These are phyloP conservation scores for Sympetrum striolatum DNA, from an alignment of 2,888 invertebrate genomes.

Conservation along the genomic window DNA sequence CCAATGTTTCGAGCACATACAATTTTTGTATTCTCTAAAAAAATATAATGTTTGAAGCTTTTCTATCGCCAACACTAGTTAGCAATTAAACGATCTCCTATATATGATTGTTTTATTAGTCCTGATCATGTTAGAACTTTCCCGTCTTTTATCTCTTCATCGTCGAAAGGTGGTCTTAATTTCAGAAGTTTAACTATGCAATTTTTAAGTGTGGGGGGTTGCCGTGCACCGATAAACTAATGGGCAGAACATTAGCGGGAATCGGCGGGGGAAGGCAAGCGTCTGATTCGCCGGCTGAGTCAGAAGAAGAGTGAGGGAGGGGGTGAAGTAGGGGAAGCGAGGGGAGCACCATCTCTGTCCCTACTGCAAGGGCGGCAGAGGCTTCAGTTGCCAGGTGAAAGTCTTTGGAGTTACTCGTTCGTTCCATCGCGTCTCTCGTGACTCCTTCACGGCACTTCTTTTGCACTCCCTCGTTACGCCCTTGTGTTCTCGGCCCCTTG, in stretches of 20 bases:
- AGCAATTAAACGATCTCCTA: too few relatives aligned
- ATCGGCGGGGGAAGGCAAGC: background rate
- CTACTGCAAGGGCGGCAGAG: constrained; percentile 6
- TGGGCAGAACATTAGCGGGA: background rate
- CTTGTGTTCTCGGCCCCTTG: constrained; percentile 11
- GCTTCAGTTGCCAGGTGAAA: constrained; percentile 15
- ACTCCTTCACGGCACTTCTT: background rate
- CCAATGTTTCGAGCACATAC: too few relatives aligned
- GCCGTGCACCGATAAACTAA: background rate
- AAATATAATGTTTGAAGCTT: too few relatives aligned
- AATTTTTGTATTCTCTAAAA: too few relatives aligned
- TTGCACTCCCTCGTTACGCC: background rate
- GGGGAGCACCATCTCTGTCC: background rate
- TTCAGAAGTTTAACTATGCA: too few relatives aligned
- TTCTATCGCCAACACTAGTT: too few relatives aligned
- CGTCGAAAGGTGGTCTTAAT: too few relatives aligned
- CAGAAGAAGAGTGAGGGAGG: background rate
- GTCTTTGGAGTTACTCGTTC: background rate
- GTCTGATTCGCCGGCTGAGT: constrained; percentile 37
- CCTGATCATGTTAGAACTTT: too few relatives aligned
- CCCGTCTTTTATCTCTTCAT: too few relatives aligned
- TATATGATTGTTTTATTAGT: too few relatives aligned
- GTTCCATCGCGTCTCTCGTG: background rate
- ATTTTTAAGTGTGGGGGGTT: too few relatives aligned
- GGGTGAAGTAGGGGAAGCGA: background rate